phyloP scores from a whole-genome alignment of 1,140 invertebrate species.

The Drepana arcuata region DNA sequence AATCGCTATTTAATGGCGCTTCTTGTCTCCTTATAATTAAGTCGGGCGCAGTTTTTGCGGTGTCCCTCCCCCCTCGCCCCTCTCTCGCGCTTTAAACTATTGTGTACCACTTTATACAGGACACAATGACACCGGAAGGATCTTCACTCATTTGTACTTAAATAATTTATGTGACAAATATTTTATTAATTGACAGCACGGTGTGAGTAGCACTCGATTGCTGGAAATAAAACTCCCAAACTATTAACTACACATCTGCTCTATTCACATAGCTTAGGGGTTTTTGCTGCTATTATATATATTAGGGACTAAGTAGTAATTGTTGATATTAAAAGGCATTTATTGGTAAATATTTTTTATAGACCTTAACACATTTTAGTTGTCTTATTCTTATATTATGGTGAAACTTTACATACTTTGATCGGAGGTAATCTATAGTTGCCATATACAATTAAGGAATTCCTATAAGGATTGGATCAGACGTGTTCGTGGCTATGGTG shows the following conservation, averaged over 20 bases:
- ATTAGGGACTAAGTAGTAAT: no score
- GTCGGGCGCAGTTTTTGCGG: slow-evolving; percentile 69
- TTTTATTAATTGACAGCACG: slow-evolving; percentile 54
- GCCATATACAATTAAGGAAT: no score
- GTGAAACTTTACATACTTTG: no score
- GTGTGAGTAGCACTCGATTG: slow-evolving; percentile 31
- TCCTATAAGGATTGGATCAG: no score
- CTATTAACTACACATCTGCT: slow-evolving; percentile 25
- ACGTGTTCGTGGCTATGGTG: no score
- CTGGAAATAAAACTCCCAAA: slow-evolving; percentile 51
- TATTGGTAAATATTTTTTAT: no score
- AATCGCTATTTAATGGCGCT: slow-evolving; percentile 68
- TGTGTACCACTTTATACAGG: slow-evolving; percentile 44
- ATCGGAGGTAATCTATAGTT: no score
- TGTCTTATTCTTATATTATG: no score
- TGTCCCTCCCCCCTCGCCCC: slow-evolving; percentile 16
- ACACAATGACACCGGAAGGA: background rate
- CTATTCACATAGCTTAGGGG: no score
- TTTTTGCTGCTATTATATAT: no score
- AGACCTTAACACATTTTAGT: no score
- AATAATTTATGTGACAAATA: slow-evolving; percentile 64
- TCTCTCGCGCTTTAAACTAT: slow-evolving; percentile 29
- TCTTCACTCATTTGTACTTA: slow-evolving; percentile 22
- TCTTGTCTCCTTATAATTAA: slow-evolving; percentile 72
- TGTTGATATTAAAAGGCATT: no score